Conservation (phyloP, 2,113 vertebrate species). For the Electrona antarctica region DNA sequence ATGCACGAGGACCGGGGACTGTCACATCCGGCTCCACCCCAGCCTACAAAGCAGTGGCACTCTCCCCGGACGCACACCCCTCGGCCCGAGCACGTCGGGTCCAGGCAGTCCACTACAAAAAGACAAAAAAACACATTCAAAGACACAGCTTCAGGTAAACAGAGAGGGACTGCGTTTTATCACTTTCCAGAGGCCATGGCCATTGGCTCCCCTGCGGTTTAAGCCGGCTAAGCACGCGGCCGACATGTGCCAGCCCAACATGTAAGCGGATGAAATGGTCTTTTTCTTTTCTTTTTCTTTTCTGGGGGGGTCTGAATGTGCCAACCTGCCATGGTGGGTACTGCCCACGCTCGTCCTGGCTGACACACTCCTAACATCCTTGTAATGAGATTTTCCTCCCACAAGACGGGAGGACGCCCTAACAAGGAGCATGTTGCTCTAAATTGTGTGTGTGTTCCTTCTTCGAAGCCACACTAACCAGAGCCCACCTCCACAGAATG, state of each 20-base stretch:
- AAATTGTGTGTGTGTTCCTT: constrained; percentile 25
- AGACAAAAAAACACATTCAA: constrained; percentile 14
- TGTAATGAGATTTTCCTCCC: constrained; percentile 47
- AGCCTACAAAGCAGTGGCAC: constrained; percentile 95
- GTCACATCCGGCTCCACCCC: constrained; percentile 94
- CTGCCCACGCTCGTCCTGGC: constrained; percentile 55
- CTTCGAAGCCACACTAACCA: too few relatives aligned
- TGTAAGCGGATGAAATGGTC: constrained; percentile 51
- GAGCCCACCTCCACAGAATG: constrained; percentile 20
- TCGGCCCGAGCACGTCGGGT: constrained; percentile 93
- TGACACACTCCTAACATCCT: constrained; percentile 26
- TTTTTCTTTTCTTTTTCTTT: constrained; percentile 7
- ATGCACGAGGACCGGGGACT: constrained; percentile 91
- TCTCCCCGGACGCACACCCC: constrained; percentile 95
- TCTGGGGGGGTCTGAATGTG: constrained; percentile 27
- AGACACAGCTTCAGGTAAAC: background rate
- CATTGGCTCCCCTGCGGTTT: constrained; percentile 29
- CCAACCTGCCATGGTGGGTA: constrained; percentile 40
- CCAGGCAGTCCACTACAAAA: constrained; percentile 92
- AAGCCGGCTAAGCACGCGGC: constrained; percentile 10
- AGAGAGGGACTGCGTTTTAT: background rate
- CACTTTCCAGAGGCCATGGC: constrained; percentile 15
- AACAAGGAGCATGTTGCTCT: constrained; percentile 39
- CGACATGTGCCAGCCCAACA: constrained; percentile 15
- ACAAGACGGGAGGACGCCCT: constrained; percentile 13